Base-by-base conservation (phyloP, 2,888 invertebrate species). In the Diogma glabrata region DNA sequence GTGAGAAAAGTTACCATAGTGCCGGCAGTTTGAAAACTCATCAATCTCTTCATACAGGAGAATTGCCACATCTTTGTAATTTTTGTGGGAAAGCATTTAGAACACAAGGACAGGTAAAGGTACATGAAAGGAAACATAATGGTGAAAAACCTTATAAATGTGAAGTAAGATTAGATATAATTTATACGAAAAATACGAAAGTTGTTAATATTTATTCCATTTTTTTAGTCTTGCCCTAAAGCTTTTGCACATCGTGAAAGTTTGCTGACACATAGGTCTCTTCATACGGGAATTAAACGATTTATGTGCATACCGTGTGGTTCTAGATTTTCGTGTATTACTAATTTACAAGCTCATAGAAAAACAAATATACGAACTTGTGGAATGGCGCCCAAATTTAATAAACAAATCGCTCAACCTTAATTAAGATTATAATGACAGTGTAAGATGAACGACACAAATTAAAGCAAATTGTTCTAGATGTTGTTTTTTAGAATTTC, bases 101-200 rank as follows among this genome's bases (percentile, higher is more conserved):
- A 22, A 65, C 66, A 58, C 65, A 66, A 54, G 67, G 65, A 7
- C 67, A 69, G 54, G 55, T 67, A 24, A 65, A 64, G 53, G 61
- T 67, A 17, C 70, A 70, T 55, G 63, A 64, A 57, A 64, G 72
- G 22, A 65, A 67, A 1, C 75, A 75, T 56, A 72, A 70, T 1
- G 72, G 73, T 14, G 69, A 70, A 54, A 74, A 74, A 54, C 74
- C 75, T 3, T 75, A 69, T 56, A 68, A 71, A 56, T 75, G 75
- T 56, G 64, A 69, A 56, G 69, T 70, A 57, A 61, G 64, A 20
- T 20, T 20, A n/a, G 19, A 40, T 7, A 9, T 19, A 33, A n/a
- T n/a, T n/a, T n/a, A n/a, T n/a, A n/a, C n/a, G n/a, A n/a, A n/a
- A n/a, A n/a, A n/a, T n/a, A n/a, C n/a, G 19, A n/a, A 22, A 23